A percentile compares a stretch with the other conserved stretches of the same genome.
Conservation (phyloP, 2,113 vertebrate species). For the Scopus umbretta region DNA sequence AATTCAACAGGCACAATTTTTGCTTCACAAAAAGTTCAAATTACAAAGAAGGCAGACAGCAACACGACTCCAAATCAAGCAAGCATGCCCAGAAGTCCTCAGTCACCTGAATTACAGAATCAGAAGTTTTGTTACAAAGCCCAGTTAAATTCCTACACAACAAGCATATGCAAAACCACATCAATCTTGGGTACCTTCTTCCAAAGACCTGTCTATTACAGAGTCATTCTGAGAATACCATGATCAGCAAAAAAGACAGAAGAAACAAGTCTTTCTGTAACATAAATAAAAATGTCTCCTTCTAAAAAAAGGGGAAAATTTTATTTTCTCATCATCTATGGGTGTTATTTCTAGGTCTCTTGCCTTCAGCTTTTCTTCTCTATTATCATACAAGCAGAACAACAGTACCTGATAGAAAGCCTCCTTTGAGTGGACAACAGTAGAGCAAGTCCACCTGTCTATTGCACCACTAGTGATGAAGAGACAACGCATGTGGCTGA, state of each 20-base stretch:
- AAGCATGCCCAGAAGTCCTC: background rate
- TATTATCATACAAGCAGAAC: background rate
- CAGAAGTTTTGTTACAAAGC: background rate
- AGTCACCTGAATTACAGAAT: background rate
- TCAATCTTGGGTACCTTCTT: conserved; percentile 1
- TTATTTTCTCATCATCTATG: background rate
- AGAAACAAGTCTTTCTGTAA: conserved; percentile 25
- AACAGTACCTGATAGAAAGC: background rate
- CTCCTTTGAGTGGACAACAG: background rate
- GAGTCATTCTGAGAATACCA: conserved; percentile 35
- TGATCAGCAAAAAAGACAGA: conserved; percentile 42
- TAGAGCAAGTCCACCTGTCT: background rate
- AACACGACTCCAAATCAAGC: background rate
- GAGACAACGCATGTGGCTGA: background rate
- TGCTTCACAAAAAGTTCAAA: background rate
- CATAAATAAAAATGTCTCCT: conserved; percentile 32
- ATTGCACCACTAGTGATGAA: background rate
- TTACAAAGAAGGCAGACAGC: background rate
- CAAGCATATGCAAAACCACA: conserved; percentile 3
- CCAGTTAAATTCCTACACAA: background rate
- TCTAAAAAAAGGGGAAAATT: background rate
- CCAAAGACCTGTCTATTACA: conserved; percentile 27
- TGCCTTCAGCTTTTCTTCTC: background rate
- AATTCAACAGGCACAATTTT: background rate
- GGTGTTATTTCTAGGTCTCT: conserved; percentile 31